Percentiles rank a stretch among this genome's conserved stretches.
Evolutionary conservation across 2,888 invertebrate species (phyloP).

Genomic region (Celastrina argiolus): DNA sequence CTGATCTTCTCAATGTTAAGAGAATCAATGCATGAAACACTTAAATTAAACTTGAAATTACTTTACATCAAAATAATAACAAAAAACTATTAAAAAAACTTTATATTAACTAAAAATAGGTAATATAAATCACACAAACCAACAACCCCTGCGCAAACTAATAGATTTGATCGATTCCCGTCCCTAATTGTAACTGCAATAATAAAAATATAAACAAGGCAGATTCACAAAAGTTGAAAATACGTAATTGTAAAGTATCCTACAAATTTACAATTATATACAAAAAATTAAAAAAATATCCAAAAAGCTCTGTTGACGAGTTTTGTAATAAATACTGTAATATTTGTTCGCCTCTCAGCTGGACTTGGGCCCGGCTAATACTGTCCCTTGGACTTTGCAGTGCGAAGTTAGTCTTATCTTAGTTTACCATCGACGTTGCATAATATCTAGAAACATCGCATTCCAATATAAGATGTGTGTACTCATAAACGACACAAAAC

Average conservation of each 20-base stretch:
- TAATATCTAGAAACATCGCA: not conserved
- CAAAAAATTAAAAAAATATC: constrained; percentile 65
- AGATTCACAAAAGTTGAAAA: constrained; percentile 62
- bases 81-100: constrained; percentile 33
- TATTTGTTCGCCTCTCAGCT: constrained; percentile 50
- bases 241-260: constrained; percentile 53
- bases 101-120: constrained; percentile 21
- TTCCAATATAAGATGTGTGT: not conserved
- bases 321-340: constrained; percentile 65
- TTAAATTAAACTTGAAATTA: constrained; percentile 14
- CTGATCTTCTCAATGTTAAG: not conserved
- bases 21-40: not conserved
- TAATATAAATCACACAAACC: constrained; percentile 23
- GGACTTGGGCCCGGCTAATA: constrained; percentile 40
- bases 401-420: constrained; percentile 22
- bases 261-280: constrained; percentile 74
- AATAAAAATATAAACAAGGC: constrained; percentile 39
- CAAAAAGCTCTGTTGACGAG: constrained; percentile 60
- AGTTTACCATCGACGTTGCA: not conserved
- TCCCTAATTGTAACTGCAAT: constrained; percentile 28
- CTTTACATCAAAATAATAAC: constrained; percentile 31
- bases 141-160: constrained; percentile 21
- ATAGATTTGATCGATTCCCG: constrained; percentile 33
- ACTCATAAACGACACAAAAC: not conserved
- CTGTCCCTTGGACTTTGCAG: constrained; percentile 22